Evolutionary conservation across 2,888 invertebrate genomes (phyloP).

Genomic region (Meghimatium bilineatum): DNA sequence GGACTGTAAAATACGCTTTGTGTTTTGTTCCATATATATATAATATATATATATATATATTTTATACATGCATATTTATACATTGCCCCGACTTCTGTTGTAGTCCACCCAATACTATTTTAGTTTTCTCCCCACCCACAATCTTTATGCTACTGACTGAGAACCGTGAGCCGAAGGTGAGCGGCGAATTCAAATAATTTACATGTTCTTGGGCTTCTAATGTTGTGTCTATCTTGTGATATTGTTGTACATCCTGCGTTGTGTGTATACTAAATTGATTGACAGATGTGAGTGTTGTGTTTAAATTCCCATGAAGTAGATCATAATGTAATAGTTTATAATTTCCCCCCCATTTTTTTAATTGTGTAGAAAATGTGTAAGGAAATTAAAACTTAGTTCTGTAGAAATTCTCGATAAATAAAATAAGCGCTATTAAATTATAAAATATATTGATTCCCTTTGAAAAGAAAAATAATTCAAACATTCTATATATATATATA

Average conservation of each 20-base stretch:
- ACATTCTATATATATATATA: too few species aligned
- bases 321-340: background rate
- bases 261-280: background rate
- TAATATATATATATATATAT: too few species aligned
- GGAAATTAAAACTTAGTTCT: too few species aligned
- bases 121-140: background rate
- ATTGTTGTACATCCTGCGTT: background rate
- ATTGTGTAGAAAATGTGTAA: too few species aligned
- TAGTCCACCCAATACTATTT: background rate
- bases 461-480: too few species aligned
- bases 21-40: too few species aligned
- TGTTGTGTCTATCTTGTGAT: background rate
- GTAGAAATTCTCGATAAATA: too few species aligned
- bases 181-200: background rate
- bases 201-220: background rate
- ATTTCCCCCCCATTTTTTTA: too few species aligned
- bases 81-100: background rate
- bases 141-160: constrained; percentile 4
- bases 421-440: too few species aligned
- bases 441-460: too few species aligned
- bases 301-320: background rate
- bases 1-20: too few species aligned
- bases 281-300: background rate
- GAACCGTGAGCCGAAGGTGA: constrained; percentile 15
- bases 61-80: background rate